Conservation (phyloP, 2,113 vertebrate species). For the Oriolus oriolus region DNA sequence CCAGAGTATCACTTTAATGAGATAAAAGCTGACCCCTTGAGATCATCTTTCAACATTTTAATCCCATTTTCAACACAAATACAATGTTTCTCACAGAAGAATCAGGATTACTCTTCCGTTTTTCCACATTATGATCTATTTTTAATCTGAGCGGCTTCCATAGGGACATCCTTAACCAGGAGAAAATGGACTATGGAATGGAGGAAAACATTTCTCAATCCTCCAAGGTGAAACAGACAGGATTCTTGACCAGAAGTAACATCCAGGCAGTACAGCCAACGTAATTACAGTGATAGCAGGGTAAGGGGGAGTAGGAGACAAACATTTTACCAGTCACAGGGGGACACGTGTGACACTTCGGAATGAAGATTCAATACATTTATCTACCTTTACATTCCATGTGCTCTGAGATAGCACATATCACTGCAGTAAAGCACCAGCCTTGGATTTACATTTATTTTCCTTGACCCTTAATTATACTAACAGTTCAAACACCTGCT, state of each 20-base stretch:
- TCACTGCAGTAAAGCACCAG: background rate
- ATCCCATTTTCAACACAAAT: background rate
- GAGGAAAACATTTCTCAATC: background rate
- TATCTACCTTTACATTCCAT: background rate
- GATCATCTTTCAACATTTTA: background rate
- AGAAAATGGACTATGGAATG: background rate
- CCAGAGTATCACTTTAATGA: constrained; percentile 8
- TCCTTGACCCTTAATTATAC: background rate
- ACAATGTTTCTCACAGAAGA: background rate
- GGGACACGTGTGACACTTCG: rapidly evolving
- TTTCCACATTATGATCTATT: background rate
- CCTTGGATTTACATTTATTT: background rate
- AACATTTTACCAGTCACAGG: background rate
- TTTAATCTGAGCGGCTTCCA: background rate
- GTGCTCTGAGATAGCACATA: background rate
- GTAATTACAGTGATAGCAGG: background rate
- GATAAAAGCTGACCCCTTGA: background rate
- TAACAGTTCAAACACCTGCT: background rate
- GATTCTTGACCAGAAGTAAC: background rate
- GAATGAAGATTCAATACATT: background rate
- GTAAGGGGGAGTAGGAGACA: background rate
- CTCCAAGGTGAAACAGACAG: background rate
- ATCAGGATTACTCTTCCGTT: background rate
- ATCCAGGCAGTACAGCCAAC: background rate
- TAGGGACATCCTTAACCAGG: background rate